Evolutionary conservation across 30 jellyfish, hydroid and myxozoan genomes (phyloP).

Genomic region (Aurelia aurita complex sp. Pacific): DNA sequence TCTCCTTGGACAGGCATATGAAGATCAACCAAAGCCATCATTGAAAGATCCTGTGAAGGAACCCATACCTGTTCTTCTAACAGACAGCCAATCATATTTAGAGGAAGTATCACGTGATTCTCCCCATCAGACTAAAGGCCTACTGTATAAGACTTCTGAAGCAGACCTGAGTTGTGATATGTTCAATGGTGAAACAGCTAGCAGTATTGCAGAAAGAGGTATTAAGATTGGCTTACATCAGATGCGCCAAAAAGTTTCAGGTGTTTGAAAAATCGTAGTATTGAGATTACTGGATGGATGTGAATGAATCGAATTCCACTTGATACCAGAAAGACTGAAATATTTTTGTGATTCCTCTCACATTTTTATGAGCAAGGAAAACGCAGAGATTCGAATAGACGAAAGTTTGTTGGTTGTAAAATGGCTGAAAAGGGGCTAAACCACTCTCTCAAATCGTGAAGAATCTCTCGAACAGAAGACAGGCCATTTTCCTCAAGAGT

Average conservation of each 20-base stretch:
- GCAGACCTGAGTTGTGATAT: constrained; percentile 50
- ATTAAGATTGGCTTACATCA: background rate
- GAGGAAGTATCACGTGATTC: constrained; percentile 21
- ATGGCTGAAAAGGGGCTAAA: too few relatives aligned
- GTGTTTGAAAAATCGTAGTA: too few relatives aligned
- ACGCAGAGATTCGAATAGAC: background rate
- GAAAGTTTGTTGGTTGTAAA: too few relatives aligned
- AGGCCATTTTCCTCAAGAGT: too few relatives aligned
- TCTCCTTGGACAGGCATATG: too few relatives aligned
- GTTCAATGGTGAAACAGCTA: constrained; percentile 18
- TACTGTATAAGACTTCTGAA: constrained; percentile 18
- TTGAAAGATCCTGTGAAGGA: background rate
- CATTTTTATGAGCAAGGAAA: background rate
- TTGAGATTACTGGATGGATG: background rate
- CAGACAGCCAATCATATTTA: constrained; percentile 6
- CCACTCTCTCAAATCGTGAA: too few relatives aligned
- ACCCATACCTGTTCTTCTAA: background rate
- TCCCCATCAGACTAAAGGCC: background rate
- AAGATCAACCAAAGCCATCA: too few relatives aligned
- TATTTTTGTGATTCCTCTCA: too few relatives aligned
- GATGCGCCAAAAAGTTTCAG: background rate
- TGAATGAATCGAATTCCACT: too few relatives aligned
- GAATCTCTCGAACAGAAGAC: too few relatives aligned
- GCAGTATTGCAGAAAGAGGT: constrained; percentile 3
- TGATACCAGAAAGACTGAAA: too few relatives aligned